Percentiles rank a stretch among this genome's conserved stretches.
Evolutionary conservation across 2,797 vertebrate genomes (phyloP).

Genomic region (Naso thynnoides): DNA sequence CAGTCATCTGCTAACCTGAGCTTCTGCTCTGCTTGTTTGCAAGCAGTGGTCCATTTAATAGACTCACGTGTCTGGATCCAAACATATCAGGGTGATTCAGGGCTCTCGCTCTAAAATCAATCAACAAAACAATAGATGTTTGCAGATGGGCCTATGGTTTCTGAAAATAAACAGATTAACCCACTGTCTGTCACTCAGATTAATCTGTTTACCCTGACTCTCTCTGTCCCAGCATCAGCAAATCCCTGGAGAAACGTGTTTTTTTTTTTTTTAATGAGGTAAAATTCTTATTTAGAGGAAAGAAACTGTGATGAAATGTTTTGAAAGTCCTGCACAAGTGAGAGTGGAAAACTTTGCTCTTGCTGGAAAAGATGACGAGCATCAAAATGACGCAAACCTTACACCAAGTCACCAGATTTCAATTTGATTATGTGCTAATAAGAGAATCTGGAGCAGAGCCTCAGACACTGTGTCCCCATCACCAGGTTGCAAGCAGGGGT

Average conservation of each 20-base stretch:
- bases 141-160: background rate
- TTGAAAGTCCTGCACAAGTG: background rate
- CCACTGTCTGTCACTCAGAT: background rate
- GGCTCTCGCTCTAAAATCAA: background rate
- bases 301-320: background rate
- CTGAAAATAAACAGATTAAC: background rate
- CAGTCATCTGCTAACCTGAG: background rate
- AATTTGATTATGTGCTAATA: conserved; percentile 28
- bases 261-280: no score
- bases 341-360: background rate
- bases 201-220: background rate
- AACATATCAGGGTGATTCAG: background rate
- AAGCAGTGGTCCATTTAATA: background rate
- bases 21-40: background rate
- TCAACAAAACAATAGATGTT: background rate
- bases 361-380: background rate
- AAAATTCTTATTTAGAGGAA: no score
- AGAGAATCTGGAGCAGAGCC: conserved; percentile 23
- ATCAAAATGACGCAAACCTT: conserved; percentile 3
- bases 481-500: background rate
- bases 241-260: no score
- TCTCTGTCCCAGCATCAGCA: background rate
- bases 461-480: conserved; percentile 4
- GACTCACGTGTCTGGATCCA: background rate
- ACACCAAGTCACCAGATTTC: conserved; percentile 20